These are phyloP conservation scores for Lasioglossum figueresi DNA, from an alignment of 2,888 invertebrate genomes.

Conservation along the genomic window DNA sequence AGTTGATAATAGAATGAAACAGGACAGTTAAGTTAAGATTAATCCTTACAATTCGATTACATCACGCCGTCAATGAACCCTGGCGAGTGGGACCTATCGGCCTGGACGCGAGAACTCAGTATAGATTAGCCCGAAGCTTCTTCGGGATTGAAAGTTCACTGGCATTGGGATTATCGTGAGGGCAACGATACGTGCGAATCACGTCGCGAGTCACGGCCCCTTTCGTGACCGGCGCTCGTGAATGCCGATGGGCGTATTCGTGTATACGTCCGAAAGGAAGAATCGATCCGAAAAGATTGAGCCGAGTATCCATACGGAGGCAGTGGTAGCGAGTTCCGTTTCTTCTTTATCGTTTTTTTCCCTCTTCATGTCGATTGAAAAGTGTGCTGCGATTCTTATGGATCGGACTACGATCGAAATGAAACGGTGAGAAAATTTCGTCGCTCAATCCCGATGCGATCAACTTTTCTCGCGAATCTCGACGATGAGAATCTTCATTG, in stretches of 20 bases:
- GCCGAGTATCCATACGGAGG: slow-evolving; percentile 61
- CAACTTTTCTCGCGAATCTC: neutral
- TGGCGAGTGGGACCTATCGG: slow-evolving; percentile 52
- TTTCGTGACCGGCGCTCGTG: slow-evolving; percentile 80
- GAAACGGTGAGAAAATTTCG: slow-evolving; percentile 22
- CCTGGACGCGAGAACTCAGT: slow-evolving; percentile 64
- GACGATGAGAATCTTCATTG: neutral
- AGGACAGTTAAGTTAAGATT: slow-evolving; percentile 3
- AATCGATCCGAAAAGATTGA: slow-evolving; percentile 73
- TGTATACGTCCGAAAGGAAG: slow-evolving; percentile 69
- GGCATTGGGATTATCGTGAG: slow-evolving; percentile 75
- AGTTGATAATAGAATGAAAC: neutral
- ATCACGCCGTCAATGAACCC: slow-evolving; percentile 23
- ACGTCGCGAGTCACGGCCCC: slow-evolving; percentile 77
- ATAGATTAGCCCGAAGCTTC: slow-evolving; percentile 61
- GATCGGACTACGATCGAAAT: slow-evolving; percentile 49
- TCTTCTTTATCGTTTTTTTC: slow-evolving; percentile 61
- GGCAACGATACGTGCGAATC: slow-evolving; percentile 79
- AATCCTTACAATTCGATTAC: slow-evolving; percentile 24
- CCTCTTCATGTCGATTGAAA: slow-evolving; percentile 64
- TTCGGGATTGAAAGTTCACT: slow-evolving; percentile 77
- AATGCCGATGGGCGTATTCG: slow-evolving; percentile 80
- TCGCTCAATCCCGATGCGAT: neutral
- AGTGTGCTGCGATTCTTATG: slow-evolving; percentile 42
- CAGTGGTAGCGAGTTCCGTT: slow-evolving; percentile 67